A percentile compares a stretch with the other conserved stretches of the same genome.
phyloP scores from a whole-genome alignment of 2,113 vertebrate genomes.

The Eupsittula cactorum region DNA sequence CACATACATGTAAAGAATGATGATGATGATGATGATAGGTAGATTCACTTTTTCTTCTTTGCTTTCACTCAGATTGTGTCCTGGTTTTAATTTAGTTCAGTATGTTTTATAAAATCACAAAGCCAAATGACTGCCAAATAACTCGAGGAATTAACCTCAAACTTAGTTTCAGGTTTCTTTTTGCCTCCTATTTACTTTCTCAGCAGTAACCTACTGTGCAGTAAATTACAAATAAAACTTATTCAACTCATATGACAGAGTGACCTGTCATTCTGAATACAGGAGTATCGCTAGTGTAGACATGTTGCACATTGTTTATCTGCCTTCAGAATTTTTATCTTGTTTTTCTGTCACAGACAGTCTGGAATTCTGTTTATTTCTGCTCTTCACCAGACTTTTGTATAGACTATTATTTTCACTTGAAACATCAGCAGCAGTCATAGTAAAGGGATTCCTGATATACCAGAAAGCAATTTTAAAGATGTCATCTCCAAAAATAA shows the following conservation, averaged over 20 bases:
- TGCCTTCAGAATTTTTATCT: not conserved
- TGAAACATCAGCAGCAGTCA: not conserved
- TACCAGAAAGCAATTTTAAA: conserved; percentile 25
- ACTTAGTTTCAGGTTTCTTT: not conserved
- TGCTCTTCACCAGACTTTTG: not conserved
- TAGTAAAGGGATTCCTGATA: conserved; percentile 33
- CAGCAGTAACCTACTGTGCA: not conserved
- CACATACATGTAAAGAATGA: not conserved
- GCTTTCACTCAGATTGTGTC: not conserved
- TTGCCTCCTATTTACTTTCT: conserved; percentile 20
- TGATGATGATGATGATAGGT: not conserved
- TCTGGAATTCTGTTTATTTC: conserved; percentile 27
- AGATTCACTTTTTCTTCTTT: not conserved
- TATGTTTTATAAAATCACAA: not conserved
- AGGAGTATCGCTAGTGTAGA: not conserved
- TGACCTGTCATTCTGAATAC: not conserved
- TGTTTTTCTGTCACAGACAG: not conserved
- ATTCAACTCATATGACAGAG: not conserved
- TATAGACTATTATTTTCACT: conserved; percentile 31
- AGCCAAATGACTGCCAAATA: not conserved
- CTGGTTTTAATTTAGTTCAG: conserved; percentile 1
- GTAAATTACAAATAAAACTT: not conserved
- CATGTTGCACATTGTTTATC: not conserved
- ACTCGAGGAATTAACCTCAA: not conserved
- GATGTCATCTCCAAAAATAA: conserved; percentile 46